Evolutionary conservation across 2,113 vertebrate species (phyloP).

Genomic region (Ochotona princeps): DNA sequence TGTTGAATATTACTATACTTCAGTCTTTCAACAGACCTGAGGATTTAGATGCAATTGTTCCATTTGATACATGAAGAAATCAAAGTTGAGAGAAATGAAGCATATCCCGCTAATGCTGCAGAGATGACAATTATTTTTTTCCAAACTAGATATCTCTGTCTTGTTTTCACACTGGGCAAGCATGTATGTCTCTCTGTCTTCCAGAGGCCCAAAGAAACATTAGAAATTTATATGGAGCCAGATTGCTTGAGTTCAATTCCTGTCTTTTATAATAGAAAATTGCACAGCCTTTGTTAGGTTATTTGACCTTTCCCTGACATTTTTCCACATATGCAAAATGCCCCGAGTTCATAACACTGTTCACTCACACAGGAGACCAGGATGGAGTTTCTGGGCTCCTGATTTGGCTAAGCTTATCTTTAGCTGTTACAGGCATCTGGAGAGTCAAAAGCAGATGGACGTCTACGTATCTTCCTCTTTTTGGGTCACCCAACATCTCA

Average conservation of each 20-base stretch:
- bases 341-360: too few relatives aligned
- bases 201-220: background rate
- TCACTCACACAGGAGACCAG: too few relatives aligned
- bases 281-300: background rate
- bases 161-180: background rate
- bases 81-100: background rate
- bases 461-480: too few relatives aligned
- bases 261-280: background rate
- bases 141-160: background rate
- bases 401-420: too few relatives aligned
- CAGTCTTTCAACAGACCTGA: background rate
- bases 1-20: background rate
- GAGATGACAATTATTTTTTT: slow-evolving; percentile 2
- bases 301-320: background rate
- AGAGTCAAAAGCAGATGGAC: too few relatives aligned
- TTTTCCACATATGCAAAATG: too few relatives aligned
- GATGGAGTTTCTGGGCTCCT: too few relatives aligned
- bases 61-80: background rate
- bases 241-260: background rate
- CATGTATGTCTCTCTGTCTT: background rate
- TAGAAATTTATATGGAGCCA: background rate
- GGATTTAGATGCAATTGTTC: background rate
- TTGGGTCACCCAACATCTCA: background rate
- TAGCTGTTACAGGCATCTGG: too few relatives aligned
- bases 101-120: background rate